These are phyloP conservation scores for Pantherophis vulpinus DNA, from an alignment of 2,797 vertebrate species.

Conservation along the genomic window DNA sequence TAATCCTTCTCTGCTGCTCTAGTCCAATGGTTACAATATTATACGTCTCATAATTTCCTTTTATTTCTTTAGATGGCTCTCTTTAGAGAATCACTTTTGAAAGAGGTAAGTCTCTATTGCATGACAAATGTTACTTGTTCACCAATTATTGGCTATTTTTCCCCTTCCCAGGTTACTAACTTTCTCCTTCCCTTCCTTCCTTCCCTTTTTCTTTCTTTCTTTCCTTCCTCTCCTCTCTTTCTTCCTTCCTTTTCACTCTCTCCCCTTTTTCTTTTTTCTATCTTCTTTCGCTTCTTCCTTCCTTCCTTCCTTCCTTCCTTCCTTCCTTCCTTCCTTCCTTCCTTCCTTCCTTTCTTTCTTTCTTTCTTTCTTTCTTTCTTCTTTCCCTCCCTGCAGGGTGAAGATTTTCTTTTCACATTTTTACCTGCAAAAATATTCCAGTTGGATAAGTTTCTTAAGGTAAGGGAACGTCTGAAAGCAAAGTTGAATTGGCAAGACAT, in stretches of 20 bases:
- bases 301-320: neutral
- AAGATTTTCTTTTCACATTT: conserved; percentile 75
- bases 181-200: neutral
- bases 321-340: conserved; percentile 3
- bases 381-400: conserved; percentile 68
- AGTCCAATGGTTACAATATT: conserved; percentile 49
- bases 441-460: conserved; percentile 79
- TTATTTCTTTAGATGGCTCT: conserved; percentile 58
- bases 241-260: no score
- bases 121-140: neutral
- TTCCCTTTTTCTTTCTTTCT: neutral
- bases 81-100: conserved; percentile 64
- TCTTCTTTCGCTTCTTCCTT: no score
- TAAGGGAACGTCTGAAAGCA: conserved; percentile 36
- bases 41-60: conserved; percentile 44
- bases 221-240: no score
- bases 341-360: neutral
- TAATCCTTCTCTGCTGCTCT: neutral
- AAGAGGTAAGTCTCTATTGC: conserved; percentile 52
- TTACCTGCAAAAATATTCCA: conserved; percentile 81
- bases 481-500: neutral
- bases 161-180: neutral
- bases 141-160: neutral
- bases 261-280: no score
- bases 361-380: neutral